phyloP scores from a whole-genome alignment of 2,113 vertebrate genomes.

The Dromaius novaehollandiae region DNA sequence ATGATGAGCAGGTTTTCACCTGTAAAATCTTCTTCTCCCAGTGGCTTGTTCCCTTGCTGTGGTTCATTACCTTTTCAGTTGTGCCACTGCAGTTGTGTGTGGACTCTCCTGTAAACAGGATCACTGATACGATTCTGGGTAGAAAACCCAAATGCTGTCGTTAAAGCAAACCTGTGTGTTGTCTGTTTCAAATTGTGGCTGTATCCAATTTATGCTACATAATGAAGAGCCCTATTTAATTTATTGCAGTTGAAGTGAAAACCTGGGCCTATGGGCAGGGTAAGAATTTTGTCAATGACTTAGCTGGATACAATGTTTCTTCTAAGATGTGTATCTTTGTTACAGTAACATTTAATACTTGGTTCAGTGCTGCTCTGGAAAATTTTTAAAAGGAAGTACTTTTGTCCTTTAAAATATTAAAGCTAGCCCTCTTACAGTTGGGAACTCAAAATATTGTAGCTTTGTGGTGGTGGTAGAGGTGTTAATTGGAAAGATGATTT shows the following conservation, averaged over 20 bases:
- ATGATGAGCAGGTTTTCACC: not conserved
- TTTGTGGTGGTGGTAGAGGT: not conserved
- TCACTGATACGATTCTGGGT: not conserved
- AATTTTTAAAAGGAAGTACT: not conserved
- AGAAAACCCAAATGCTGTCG: not conserved
- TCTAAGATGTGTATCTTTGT: not conserved
- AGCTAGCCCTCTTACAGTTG: not conserved
- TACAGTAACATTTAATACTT: not conserved
- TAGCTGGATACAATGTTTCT: not conserved
- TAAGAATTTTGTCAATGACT: not conserved
- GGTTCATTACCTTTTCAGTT: not conserved
- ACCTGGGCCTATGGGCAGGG: not conserved
- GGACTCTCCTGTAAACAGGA: not conserved
- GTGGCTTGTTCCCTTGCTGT: not conserved
- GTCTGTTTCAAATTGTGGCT: not conserved
- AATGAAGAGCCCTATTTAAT: not conserved
- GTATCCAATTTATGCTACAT: not conserved
- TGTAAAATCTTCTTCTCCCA: not conserved
- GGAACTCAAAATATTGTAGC: not conserved
- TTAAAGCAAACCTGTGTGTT: not conserved
- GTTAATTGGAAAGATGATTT: not conserved
- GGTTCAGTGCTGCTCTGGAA: not conserved
- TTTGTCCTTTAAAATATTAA: not conserved
- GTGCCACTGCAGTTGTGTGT: not conserved
- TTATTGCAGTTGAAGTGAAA: not conserved